Conservation (phyloP, 2,113 vertebrate species). For the Otis tarda region DNA sequence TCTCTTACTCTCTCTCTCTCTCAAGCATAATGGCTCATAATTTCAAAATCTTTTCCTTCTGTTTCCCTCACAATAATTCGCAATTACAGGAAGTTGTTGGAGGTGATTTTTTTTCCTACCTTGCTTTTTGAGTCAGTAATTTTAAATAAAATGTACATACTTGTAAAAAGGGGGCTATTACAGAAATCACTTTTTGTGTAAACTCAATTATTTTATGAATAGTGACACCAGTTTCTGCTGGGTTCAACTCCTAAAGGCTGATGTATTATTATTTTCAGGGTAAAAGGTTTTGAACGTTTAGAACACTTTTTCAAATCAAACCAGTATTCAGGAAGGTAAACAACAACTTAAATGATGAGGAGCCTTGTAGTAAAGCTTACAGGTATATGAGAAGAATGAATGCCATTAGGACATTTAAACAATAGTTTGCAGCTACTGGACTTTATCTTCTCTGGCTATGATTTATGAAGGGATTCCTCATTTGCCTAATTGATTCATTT, state of each 20-base stretch:
- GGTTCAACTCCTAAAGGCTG: slow-evolving; percentile 75
- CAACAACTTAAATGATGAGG: slow-evolving; percentile 51
- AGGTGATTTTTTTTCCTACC: slow-evolving; percentile 88
- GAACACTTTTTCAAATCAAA: slow-evolving; percentile 71
- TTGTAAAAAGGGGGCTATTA: slow-evolving; percentile 84
- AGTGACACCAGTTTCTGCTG: slow-evolving; percentile 85
- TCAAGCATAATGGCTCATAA: slow-evolving; percentile 98
- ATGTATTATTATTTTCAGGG: slow-evolving; percentile 74
- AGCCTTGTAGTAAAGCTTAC: slow-evolving; percentile 13
- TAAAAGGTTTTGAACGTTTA: slow-evolving; percentile 70
- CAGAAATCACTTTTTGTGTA: slow-evolving; percentile 87
- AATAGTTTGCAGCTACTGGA: slow-evolving; percentile 12
- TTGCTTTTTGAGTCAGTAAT: slow-evolving; percentile 89
- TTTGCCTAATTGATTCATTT: slow-evolving; percentile 78
- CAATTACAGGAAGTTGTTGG: slow-evolving; percentile 99
- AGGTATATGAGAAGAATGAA: slow-evolving; percentile 24
- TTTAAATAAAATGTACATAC: slow-evolving; percentile 93
- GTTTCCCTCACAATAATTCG: slow-evolving; percentile 99
- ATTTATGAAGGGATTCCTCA: slow-evolving; percentile 68
- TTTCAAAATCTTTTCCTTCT: slow-evolving; percentile 99
- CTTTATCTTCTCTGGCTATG: neutral
- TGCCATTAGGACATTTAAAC: neutral
- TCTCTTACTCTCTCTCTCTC: slow-evolving; percentile 76
- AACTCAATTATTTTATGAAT: slow-evolving; percentile 91
- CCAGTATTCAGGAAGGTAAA: slow-evolving; percentile 66